Evolutionary conservation across 1,140 invertebrate species (phyloP).

Genomic region (Apocrypta bakeri): DNA sequence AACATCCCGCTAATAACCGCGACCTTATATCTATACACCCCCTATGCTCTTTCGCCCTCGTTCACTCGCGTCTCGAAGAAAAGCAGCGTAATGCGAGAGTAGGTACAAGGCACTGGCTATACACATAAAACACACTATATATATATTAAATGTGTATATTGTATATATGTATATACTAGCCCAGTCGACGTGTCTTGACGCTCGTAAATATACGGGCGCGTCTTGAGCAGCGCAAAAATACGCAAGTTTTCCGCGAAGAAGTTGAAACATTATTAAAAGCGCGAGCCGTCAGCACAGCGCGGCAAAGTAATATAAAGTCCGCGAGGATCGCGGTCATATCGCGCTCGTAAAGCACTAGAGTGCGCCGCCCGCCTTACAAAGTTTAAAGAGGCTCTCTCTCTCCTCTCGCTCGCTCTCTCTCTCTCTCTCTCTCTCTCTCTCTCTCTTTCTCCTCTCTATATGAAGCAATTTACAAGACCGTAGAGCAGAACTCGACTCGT

Average conservation of each 20-base stretch:
- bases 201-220: conserved; percentile 47
- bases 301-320: conserved; percentile 53
- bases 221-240: conserved; percentile 7
- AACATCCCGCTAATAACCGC: conserved; percentile 46
- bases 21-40: neutral
- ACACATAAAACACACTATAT: too few species aligned
- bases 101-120: neutral
- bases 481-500: conserved; percentile 4
- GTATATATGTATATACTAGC: neutral
- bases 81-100: neutral
- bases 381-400: conserved; percentile 50
- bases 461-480: conserved; percentile 50
- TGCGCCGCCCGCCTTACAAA: conserved; percentile 40
- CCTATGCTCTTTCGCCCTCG: too few species aligned
- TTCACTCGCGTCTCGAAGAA: too few species aligned
- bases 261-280: conserved; percentile 52
- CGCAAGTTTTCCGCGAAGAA: conserved; percentile 43
- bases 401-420: neutral
- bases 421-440: too few species aligned
- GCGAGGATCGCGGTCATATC: conserved; percentile 42
- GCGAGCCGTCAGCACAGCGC: conserved; percentile 8
- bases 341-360: conserved; percentile 48
- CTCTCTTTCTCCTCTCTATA: neutral
- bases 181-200: conserved; percentile 19
- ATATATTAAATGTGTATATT: too few species aligned